phyloP scores from a whole-genome alignment of 2,113 vertebrate species.

The Urocynchramus pylzowi region DNA sequence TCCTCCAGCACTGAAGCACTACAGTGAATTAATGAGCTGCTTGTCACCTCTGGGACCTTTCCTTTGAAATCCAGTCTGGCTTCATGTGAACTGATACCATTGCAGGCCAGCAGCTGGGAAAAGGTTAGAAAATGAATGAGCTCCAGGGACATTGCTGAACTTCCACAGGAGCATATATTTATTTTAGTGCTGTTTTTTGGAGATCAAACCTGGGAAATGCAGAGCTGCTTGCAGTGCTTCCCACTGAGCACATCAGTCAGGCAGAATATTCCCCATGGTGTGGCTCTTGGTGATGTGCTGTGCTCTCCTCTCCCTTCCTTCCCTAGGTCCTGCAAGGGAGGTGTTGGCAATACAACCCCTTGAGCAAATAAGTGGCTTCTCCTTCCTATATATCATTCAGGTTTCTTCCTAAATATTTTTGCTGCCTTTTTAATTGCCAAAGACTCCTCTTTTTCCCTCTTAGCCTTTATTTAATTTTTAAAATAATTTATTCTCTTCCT shows the following conservation, averaged over 20 bases:
- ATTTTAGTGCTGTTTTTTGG: slow-evolving; percentile 23
- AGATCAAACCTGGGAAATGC: not conserved
- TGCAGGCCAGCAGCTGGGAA: slow-evolving; percentile 64
- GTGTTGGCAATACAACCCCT: not conserved
- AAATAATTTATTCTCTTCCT: not conserved
- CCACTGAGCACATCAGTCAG: not conserved
- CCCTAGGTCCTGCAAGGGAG: not conserved
- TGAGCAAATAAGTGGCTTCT: not conserved
- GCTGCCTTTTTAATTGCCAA: not conserved
- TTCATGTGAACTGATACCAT: slow-evolving; percentile 68
- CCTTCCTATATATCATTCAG: not conserved
- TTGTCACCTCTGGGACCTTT: slow-evolving; percentile 67
- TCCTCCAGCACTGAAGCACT: slow-evolving; percentile 62
- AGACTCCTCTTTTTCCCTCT: not conserved
- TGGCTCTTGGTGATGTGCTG: not conserved
- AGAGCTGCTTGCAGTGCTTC: not conserved
- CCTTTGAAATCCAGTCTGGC: slow-evolving; percentile 70
- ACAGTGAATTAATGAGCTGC: slow-evolving; percentile 75
- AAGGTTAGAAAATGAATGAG: slow-evolving; percentile 73
- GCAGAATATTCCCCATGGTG: not conserved
- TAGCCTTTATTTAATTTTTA: fast-evolving
- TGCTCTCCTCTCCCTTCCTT: not conserved
- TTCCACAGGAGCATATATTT: slow-evolving; percentile 62
- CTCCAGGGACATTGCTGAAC: slow-evolving; percentile 21
- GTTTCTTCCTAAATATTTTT: not conserved